Percentiles rank a stretch among this genome's conserved stretches.
Conservation (phyloP, 2,797 vertebrate genomes). For the Anguilla anguilla region DNA sequence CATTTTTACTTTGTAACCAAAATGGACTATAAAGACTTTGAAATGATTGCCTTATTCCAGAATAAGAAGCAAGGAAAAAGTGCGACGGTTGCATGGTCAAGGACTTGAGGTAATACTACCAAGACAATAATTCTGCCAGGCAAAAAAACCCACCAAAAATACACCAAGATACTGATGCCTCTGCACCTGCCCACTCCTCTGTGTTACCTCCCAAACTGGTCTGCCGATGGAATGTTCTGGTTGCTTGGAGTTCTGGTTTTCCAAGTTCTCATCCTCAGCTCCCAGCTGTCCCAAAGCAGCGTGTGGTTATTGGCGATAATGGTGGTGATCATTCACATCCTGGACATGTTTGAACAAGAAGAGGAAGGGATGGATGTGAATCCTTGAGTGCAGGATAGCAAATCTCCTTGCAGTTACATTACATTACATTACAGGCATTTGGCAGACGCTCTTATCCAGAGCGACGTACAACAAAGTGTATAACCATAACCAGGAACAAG, state of each 20-base stretch:
- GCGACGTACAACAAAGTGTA: too few species aligned
- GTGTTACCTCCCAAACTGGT: background rate
- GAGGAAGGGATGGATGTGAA: background rate
- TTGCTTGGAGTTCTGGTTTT: too few species aligned
- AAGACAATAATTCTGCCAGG: background rate
- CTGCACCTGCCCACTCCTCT: background rate
- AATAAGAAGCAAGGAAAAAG: background rate
- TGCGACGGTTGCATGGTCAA: background rate
- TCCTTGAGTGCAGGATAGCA: background rate
- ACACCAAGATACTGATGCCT: background rate
- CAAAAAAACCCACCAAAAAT: background rate
- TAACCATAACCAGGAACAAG: too few species aligned
- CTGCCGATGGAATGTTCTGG: background rate
- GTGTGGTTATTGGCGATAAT: background rate
- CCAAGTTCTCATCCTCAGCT: too few species aligned
- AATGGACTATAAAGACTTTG: too few species aligned
- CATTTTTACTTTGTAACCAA: too few species aligned
- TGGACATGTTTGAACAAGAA: background rate
- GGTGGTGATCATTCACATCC: too few species aligned
- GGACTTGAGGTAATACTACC: background rate
- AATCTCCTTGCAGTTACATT: too few species aligned
- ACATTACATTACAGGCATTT: too few species aligned
- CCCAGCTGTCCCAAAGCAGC: too few species aligned
- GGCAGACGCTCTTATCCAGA: too few species aligned
- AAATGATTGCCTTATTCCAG: background rate